These are phyloP conservation scores for Anabas testudineus DNA, from an alignment of 2,797 vertebrate species.

Conservation along the genomic window DNA sequence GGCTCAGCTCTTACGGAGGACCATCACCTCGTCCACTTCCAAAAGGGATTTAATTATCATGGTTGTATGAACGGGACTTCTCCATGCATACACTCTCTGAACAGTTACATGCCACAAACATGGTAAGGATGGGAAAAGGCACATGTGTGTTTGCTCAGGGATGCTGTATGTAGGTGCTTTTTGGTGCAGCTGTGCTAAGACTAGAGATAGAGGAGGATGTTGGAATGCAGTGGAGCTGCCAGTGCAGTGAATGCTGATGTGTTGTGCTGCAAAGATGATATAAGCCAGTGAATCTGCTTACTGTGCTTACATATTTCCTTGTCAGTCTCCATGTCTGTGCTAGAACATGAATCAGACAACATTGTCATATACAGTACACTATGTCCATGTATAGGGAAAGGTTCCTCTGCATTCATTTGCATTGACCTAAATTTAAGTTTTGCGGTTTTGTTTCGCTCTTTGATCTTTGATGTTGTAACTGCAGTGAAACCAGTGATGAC, in stretches of 20 bases:
- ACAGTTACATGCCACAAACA: slow-evolving; percentile 81
- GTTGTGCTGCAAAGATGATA: slow-evolving; percentile 73
- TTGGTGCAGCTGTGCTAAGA: slow-evolving; percentile 77
- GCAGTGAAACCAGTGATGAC: slow-evolving; percentile 60
- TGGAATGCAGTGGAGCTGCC: slow-evolving; percentile 81
- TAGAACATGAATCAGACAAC: slow-evolving; percentile 27
- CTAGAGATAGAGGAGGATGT: slow-evolving; percentile 72
- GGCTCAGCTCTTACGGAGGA: slow-evolving; percentile 49
- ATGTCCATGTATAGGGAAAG: slow-evolving; percentile 14
- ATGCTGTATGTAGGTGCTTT: slow-evolving; percentile 73
- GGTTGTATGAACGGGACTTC: slow-evolving; percentile 77
- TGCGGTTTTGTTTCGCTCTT: slow-evolving; percentile 47
- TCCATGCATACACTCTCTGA: slow-evolving; percentile 82
- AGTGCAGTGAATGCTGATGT: slow-evolving; percentile 83
- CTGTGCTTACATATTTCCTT: slow-evolving; percentile 31
- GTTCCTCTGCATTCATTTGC: slow-evolving; percentile 75
- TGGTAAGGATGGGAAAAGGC: slow-evolving; percentile 75
- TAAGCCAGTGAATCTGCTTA: slow-evolving; percentile 56
- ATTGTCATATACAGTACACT: not conserved
- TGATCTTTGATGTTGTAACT: slow-evolving; percentile 66
- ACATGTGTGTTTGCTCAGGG: slow-evolving; percentile 46
- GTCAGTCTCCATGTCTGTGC: slow-evolving; percentile 29
- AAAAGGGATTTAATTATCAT: slow-evolving; percentile 74
- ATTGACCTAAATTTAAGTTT: slow-evolving; percentile 79
- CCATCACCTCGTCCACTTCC: slow-evolving; percentile 33